Evolutionary conservation across 2,888 invertebrate genomes (phyloP).

Genomic region (Pristionchus arcanus): DNA sequence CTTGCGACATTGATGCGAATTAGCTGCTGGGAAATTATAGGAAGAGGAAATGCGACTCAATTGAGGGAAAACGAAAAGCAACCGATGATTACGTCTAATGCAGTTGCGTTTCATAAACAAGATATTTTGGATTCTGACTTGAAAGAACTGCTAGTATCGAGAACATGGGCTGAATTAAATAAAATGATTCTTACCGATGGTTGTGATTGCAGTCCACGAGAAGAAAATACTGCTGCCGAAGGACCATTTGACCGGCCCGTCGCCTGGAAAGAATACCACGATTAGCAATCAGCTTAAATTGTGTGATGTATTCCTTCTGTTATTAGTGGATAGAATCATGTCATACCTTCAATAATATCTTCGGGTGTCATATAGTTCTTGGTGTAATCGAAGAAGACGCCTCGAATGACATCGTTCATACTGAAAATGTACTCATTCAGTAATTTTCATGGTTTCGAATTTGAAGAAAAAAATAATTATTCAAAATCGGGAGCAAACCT

Average conservation of each 20-base stretch:
- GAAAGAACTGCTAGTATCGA: too few relatives aligned
- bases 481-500: neutral
- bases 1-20: neutral
- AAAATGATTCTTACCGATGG: constrained; percentile 71
- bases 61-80: too few relatives aligned
- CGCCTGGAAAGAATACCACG: constrained; percentile 9
- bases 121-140: neutral
- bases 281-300: neutral
- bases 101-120: neutral
- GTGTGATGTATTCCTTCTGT: neutral
- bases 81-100: neutral
- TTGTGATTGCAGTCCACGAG: constrained; percentile 79
- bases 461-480: too few relatives aligned
- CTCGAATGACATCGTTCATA: constrained; percentile 73
- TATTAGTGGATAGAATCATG: neutral
- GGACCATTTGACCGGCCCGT: constrained; percentile 77
- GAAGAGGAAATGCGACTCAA: too few relatives aligned
- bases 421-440: constrained; percentile 60
- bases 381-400: constrained; percentile 78
- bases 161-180: neutral
- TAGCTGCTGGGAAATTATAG: neutral
- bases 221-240: constrained; percentile 79
- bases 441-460: constrained; percentile 17
- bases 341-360: constrained; percentile 74
- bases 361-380: constrained; percentile 78